Evolutionary conservation across 92 coral and sea anemone genomes (phyloP).

Genomic region (Phenganax stokvisi): DNA sequence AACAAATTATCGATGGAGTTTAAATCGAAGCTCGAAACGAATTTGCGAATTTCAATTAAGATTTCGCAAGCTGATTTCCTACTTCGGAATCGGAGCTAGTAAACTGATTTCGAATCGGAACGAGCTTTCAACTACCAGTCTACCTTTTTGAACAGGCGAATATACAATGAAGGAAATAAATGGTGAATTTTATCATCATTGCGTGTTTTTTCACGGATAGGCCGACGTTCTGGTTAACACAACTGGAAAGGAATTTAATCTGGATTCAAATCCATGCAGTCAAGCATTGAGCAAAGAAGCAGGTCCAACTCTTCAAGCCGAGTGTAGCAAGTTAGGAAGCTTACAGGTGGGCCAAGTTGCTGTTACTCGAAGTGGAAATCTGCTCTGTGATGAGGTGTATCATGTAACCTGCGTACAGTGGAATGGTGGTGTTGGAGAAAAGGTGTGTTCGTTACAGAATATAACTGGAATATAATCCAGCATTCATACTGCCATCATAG

Average conservation of each 20-base stretch:
- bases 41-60: too few species aligned
- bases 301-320: conserved; percentile 52
- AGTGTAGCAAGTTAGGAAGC: conserved; percentile 48
- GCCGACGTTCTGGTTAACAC: conserved; percentile 66
- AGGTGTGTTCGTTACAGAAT: conserved; percentile 27
- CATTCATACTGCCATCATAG: not conserved
- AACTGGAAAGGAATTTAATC: conserved; percentile 48
- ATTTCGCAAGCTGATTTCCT: too few species aligned
- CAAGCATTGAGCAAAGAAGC: conserved; percentile 56
- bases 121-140: too few species aligned
- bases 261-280: conserved; percentile 53
- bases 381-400: conserved; percentile 49
- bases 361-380: conserved; percentile 50
- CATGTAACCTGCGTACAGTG: conserved; percentile 50
- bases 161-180: too few species aligned
- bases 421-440: conserved; percentile 44
- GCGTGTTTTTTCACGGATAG: conserved; percentile 17
- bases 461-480: too few species aligned
- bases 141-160: too few species aligned
- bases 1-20: too few species aligned
- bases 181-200: too few species aligned
- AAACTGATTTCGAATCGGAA: too few species aligned
- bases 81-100: too few species aligned
- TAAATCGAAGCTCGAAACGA: too few species aligned
- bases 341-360: conserved; percentile 51